Evolutionary conservation across 2,113 vertebrate species (phyloP), one percentile per base, ranked within the genome.

Genomic region (Epinephelus cyanopodus): DNA sequence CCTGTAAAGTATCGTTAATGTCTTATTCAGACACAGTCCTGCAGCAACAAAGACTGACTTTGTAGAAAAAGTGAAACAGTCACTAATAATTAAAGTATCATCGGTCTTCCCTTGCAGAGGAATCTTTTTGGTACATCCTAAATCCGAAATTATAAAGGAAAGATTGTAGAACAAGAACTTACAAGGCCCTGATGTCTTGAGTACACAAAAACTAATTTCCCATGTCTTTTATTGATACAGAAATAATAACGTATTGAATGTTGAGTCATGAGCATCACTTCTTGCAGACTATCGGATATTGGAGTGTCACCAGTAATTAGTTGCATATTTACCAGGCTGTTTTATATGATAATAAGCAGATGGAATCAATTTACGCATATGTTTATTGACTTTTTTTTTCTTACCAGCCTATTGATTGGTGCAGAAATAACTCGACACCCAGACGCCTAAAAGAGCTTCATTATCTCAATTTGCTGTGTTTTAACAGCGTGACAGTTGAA

Each of bases 321-420:
- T 91, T 95, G 94, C 93, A 94, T 94, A 95, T 92, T 95, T 95
- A 96, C 94, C 86, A 85, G 87, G 52, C 91, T 94, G 93, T 90
- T 96, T 95, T 95, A 95, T 95, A 95, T 96, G 95, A 95, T 94
- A 95, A 95, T 95, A 92, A 93, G 93, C 64, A 85, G 84, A 91
- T 90, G 61, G 65, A 93, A 95, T 96, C 95, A 94, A 95, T 96
- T 92, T 76, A 94, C 91, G 94, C 95, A 95, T 96, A 95, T 92
- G 92, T 90, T 96, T 96, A 95, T 95, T 94, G 95, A 95, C 90
- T 56, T 84, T 86, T 90, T 81, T 79, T 57, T 67, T 86, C 85
- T 6, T 0, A 81, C 69, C 56, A 71, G 74, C 23, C n/a, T 85
- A 96, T 95, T 92, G 95, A 95, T 95, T 85, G 70, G 45, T 23